Evolutionary conservation across 2,888 invertebrate genomes (phyloP).

Genomic region (Drosophila atripex): DNA sequence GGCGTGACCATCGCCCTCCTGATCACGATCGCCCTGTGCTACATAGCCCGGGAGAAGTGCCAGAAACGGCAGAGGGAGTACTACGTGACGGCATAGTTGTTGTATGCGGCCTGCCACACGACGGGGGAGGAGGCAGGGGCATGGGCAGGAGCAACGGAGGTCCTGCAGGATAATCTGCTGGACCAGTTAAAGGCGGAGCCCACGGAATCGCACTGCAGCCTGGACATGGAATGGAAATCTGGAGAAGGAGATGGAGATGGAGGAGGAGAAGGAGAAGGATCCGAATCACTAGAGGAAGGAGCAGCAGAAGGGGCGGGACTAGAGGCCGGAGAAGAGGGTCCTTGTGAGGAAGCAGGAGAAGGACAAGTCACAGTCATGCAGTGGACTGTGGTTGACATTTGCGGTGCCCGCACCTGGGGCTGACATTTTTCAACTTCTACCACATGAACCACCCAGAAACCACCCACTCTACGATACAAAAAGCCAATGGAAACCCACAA

Average conservation of each 20-base stretch:
- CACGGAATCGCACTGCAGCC: slow-evolving; percentile 7
- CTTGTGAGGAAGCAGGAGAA: neutral
- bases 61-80: slow-evolving; percentile 89
- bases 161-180: slow-evolving; percentile 2
- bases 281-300: neutral
- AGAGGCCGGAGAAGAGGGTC: neutral
- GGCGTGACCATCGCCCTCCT: slow-evolving; percentile 88
- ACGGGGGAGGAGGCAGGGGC: slow-evolving; percentile 21
- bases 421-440: slow-evolving; percentile 34
- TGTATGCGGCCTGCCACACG: slow-evolving; percentile 61
- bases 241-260: slow-evolving; percentile 1
- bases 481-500: slow-evolving; percentile 17
- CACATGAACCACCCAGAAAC: slow-evolving; percentile 16
- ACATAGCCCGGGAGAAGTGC: slow-evolving; percentile 92
- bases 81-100: slow-evolving; percentile 88
- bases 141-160: slow-evolving; percentile 4
- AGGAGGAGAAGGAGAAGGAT: neutral
- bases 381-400: slow-evolving; percentile 69
- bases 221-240: neutral
- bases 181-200: slow-evolving; percentile 16
- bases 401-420: slow-evolving; percentile 75
- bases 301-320: neutral
- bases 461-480: slow-evolving; percentile 19
- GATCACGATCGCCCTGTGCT: slow-evolving; percentile 92
- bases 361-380: slow-evolving; percentile 49